Evolutionary conservation across 2,888 invertebrate genomes (phyloP), one percentile per base, ranked within the genome.

Genomic region (Tetragnatha montana): DNA sequence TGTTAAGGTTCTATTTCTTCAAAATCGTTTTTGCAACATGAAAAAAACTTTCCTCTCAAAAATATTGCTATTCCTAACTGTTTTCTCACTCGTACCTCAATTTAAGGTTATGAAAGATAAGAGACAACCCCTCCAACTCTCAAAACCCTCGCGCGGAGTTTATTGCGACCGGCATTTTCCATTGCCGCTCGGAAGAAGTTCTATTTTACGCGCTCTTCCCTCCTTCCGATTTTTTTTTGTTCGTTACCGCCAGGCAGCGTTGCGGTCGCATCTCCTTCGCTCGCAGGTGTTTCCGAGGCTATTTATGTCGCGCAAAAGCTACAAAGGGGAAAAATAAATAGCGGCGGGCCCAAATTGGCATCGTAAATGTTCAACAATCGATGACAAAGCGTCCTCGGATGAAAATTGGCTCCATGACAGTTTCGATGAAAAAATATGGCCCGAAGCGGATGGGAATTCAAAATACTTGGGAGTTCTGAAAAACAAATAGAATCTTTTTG

Each of bases 331-430:
- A 79, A 10, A 70, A 78, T 14, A n/a, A 6, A 21, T 50, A 85
- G 70, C 51, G 21, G 69, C 17, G 17, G 35, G 21, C 22, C 73
- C 82, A 73, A 60, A 82, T 82, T 82, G 82, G 73, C 73, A 82
- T 82, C 50, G 70, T 85, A 85, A 79, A 85, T 79, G 79, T 22
- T 50, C 35, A 22, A 21, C 85, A 79, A 85, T 79, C 76, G 68
- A 81, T 71, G 70, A 69, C 21, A 60, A 35, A 60, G 60, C 14
- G 22, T n/a, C 22, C 22, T 21, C n/a, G 60, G 21, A 73, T n/a
- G n/a, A 74, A 51, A 74, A 82, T 60, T 74, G 21, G 82, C 60
- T n/a, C 60, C 35, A 22, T 60, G 82, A 60, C 60, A 60, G 60
- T 10, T 60, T 60, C 60, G 17, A 60, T 60, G 60, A 60, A 60